Conservation (phyloP, 2,888 invertebrate genomes). For the Archaeoteleia sp. region DNA sequence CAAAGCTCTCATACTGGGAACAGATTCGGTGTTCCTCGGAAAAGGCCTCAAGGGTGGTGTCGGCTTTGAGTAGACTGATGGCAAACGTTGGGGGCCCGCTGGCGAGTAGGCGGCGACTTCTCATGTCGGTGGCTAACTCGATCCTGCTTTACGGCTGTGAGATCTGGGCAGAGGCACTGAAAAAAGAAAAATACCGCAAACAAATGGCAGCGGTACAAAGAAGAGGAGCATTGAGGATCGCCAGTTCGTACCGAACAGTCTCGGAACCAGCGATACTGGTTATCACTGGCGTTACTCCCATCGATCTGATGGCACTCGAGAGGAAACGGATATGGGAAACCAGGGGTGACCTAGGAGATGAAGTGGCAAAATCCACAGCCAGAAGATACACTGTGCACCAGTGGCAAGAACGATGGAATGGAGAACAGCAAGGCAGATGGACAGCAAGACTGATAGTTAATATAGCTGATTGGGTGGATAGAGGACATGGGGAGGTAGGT, state of each 20-base stretch:
- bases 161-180: conserved; percentile 40
- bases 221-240: conserved; percentile 41
- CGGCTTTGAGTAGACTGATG: conserved; percentile 20
- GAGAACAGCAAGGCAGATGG: background rate
- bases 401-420: background rate
- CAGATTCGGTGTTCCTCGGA: conserved; percentile 39
- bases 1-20: conserved; percentile 34
- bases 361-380: background rate
- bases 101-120: conserved; percentile 25
- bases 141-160: conserved; percentile 47
- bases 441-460: background rate
- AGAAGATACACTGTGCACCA: too few species aligned
- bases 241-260: conserved; percentile 53
- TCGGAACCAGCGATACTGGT: conserved; percentile 50
- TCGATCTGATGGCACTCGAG: background rate
- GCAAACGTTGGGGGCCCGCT: conserved; percentile 24
- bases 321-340: too few species aligned
- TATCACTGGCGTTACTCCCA: background rate
- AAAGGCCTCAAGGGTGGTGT: conserved; percentile 43
- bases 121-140: conserved; percentile 44
- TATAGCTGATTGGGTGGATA: background rate
- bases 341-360: background rate
- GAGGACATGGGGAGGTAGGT: background rate
- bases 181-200: conserved; percentile 32
- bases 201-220: conserved; percentile 33